phyloP scores from a whole-genome alignment of 1,140 invertebrate species.

The Intoshia linei region DNA sequence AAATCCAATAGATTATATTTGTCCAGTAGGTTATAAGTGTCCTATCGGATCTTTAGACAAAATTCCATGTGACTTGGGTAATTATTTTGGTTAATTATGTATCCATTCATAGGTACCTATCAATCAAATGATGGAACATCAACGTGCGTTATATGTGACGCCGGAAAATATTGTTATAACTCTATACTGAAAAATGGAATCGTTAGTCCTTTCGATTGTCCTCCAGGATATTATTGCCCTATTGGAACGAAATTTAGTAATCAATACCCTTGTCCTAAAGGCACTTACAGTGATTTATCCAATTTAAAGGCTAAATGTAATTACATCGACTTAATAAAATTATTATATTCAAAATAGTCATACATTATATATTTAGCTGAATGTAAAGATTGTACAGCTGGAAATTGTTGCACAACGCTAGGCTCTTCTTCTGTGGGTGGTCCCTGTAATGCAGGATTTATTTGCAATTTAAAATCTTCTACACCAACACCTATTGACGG shows the following conservation, averaged over 20 bases:
- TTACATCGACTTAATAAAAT: too few relatives aligned
- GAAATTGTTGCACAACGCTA: too few relatives aligned
- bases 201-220: constrained; percentile 11
- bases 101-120: constrained; percentile 14
- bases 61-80: too few relatives aligned
- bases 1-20: constrained; percentile 9
- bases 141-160: constrained; percentile 11
- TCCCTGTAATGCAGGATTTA: constrained; percentile 13
- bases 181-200: constrained; percentile 16
- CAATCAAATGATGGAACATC: constrained; percentile 10
- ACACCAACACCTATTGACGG: constrained; percentile 11
- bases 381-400: too few relatives aligned
- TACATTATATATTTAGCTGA: too few relatives aligned
- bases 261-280: constrained; percentile 14
- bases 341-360: too few relatives aligned
- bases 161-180: constrained; percentile 17
- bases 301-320: too few relatives aligned
- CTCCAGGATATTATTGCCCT: constrained; percentile 14
- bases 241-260: constrained; percentile 10
- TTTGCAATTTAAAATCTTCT: too few relatives aligned
- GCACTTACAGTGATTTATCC: too few relatives aligned
- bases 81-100: too few relatives aligned
- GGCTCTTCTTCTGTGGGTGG: constrained; percentile 8
- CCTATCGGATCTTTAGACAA: constrained; percentile 10
- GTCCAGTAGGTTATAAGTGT: constrained; percentile 14